Conservation (phyloP, 2,113 vertebrate genomes). For the Nesogale talazaci region DNA sequence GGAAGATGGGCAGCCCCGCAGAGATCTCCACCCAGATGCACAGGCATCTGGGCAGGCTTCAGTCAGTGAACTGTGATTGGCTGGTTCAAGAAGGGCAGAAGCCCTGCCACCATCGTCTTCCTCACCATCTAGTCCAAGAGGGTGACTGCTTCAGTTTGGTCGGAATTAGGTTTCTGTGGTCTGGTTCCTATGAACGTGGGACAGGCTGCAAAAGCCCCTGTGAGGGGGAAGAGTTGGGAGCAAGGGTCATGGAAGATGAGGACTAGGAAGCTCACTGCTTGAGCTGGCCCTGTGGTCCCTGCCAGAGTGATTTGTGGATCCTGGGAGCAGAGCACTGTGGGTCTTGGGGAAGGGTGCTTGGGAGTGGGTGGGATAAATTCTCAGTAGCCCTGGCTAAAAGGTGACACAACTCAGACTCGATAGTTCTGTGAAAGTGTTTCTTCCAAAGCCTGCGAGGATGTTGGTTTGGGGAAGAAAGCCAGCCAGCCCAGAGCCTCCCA, state of each 20-base stretch:
- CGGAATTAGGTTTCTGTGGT: conserved; percentile 33
- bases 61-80: neutral
- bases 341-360: conserved; percentile 67
- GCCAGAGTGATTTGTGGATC: conserved; percentile 68
- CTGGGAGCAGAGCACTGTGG: conserved; percentile 61
- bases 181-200: neutral
- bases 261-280: neutral
- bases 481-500: conserved; percentile 81
- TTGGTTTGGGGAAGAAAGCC: conserved; percentile 86
- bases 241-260: neutral
- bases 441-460: conserved; percentile 83
- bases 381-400: conserved; percentile 80
- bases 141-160: neutral
- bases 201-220: neutral
- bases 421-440: conserved; percentile 83
- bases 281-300: neutral
- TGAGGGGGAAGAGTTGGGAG: conserved; percentile 23
- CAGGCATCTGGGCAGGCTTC: neutral
- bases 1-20: conserved; percentile 55
- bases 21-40: neutral
- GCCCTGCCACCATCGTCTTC: neutral
- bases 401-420: conserved; percentile 80
- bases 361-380: conserved; percentile 77
- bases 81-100: conserved; percentile 10
- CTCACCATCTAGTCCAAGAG: neutral